Evolutionary conservation across 2,888 invertebrate species (phyloP).

Genomic region (Euproctis similis): DNA sequence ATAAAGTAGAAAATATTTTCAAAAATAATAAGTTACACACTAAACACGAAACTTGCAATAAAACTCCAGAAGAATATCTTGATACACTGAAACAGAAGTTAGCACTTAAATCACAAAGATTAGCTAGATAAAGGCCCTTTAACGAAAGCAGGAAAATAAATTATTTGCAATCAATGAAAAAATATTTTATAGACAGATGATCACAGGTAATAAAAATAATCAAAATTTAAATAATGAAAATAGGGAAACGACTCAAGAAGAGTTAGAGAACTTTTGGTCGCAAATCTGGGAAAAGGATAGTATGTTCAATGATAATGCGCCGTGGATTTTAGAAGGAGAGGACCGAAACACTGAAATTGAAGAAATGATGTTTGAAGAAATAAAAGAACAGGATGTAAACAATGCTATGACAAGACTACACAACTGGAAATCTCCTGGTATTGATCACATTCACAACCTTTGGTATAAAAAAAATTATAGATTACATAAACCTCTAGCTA

Average conservation of each 20-base stretch:
- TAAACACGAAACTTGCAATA: slow-evolving; percentile 2
- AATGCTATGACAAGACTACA: slow-evolving; percentile 2
- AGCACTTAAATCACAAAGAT: slow-evolving; percentile 3
- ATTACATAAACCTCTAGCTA: too few relatives aligned
- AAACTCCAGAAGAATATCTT: not conserved
- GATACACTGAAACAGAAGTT: slow-evolving; percentile 3
- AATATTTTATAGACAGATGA: not conserved
- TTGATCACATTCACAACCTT: slow-evolving; percentile 2
- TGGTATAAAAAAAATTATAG: slow-evolving; percentile 5
- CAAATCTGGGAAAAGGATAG: not conserved
- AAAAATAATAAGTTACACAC: slow-evolving; percentile 1
- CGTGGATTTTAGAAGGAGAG: slow-evolving; percentile 2
- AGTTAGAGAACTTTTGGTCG: slow-evolving; percentile 2
- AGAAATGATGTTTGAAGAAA: slow-evolving; percentile 3
- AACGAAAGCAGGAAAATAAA: slow-evolving; percentile 2
- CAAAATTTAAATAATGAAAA: not conserved
- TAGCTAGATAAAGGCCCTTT: slow-evolving; percentile 5
- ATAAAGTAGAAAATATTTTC: slow-evolving; percentile 1
- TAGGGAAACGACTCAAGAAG: not conserved
- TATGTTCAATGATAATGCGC: slow-evolving; percentile 1
- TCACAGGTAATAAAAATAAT: not conserved
- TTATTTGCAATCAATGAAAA: not conserved
- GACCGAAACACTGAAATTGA: not conserved
- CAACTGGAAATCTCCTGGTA: slow-evolving; percentile 4
- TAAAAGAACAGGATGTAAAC: slow-evolving; percentile 1